A percentile compares a stretch with the other conserved stretches of the same genome.
phyloP scores from a whole-genome alignment of 2,113 vertebrate genomes.

The Coturnix japonica region DNA sequence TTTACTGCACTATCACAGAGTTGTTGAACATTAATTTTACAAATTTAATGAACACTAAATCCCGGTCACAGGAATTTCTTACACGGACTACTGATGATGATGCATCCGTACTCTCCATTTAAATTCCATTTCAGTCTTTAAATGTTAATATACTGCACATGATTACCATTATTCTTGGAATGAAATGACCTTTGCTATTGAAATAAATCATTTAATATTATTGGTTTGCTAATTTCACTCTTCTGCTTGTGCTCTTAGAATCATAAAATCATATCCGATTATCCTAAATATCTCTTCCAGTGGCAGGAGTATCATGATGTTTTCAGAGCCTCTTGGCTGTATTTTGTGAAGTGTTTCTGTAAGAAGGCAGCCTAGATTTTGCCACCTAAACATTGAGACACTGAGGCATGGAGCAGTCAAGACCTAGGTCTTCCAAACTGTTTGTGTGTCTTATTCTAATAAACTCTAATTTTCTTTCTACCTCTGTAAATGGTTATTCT shows the following conservation, averaged over 20 bases:
- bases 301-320: background rate
- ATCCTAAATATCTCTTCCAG: background rate
- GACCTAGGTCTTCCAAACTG: background rate
- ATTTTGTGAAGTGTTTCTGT: background rate
- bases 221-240: background rate
- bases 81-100: background rate
- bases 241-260: background rate
- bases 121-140: background rate
- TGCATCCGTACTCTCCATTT: background rate
- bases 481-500: background rate
- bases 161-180: background rate
- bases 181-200: background rate
- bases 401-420: background rate
- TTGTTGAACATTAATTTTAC: background rate
- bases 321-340: background rate
- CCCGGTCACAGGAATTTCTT: background rate
- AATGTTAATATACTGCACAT: background rate
- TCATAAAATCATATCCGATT: background rate
- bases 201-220: background rate
- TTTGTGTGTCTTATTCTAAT: background rate
- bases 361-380: background rate
- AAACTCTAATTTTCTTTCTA: background rate
- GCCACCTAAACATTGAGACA: background rate
- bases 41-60: conserved; percentile 2
- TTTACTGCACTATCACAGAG: background rate